A percentile compares a stretch with the other conserved stretches of the same genome.
phyloP scores from a whole-genome alignment of 2,113 vertebrate genomes.

The Tupaia chinensis region DNA sequence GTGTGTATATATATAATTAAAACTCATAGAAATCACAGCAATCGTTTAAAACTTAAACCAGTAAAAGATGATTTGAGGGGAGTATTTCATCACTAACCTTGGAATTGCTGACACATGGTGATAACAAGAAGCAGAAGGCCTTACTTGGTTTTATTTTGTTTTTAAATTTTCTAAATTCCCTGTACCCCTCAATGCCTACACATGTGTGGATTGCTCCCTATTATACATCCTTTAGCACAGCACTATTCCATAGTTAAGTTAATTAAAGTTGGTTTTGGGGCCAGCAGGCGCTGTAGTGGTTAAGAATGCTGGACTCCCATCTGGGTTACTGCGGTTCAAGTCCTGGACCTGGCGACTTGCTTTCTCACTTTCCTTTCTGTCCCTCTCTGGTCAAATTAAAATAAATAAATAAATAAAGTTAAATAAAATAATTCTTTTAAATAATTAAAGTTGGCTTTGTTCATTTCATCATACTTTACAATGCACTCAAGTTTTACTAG shows the following conservation, averaged over 20 bases:
- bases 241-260: neutral
- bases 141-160: slow-evolving; percentile 5
- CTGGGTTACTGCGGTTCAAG: too few relatives aligned
- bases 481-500: neutral
- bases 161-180: neutral
- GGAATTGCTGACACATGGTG: neutral
- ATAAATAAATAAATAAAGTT: too few relatives aligned
- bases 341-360: too few relatives aligned
- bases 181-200: neutral
- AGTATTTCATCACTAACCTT: neutral
- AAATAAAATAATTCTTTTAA: too few relatives aligned
- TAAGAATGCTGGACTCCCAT: too few relatives aligned
- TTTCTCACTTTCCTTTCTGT: too few relatives aligned
- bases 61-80: neutral
- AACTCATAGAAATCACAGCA: neutral
- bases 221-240: neutral
- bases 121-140: slow-evolving; percentile 1
- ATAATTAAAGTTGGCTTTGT: neutral
- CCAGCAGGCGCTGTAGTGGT: too few relatives aligned
- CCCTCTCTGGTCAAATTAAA: too few relatives aligned
- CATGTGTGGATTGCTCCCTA: neutral
- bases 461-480: slow-evolving; percentile 11
- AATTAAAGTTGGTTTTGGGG: neutral
- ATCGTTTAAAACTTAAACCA: slow-evolving; percentile 1
- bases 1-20: neutral